phyloP scores from a whole-genome alignment of 2,888 invertebrate species.

The Blera fallax region DNA sequence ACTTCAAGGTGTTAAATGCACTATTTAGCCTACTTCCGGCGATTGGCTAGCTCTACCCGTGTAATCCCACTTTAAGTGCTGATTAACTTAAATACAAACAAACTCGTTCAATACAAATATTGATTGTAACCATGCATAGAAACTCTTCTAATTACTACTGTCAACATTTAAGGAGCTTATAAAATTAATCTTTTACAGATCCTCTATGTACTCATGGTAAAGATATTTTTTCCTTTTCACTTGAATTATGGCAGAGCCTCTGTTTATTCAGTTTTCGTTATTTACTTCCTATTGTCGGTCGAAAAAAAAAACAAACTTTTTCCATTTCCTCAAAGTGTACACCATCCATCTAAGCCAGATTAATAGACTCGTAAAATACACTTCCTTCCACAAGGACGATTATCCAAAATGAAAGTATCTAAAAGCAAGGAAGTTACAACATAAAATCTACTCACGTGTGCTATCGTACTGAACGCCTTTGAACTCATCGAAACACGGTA shows the following conservation, averaged over 20 bases:
- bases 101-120: neutral
- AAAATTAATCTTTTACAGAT: neutral
- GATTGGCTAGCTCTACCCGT: neutral
- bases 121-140: neutral
- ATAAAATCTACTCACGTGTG: slow-evolving; percentile 85
- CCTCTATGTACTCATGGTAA: neutral
- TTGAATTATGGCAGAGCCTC: neutral
- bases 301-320: neutral
- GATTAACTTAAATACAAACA: neutral
- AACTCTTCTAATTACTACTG: slow-evolving; percentile 13
- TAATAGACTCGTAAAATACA: neutral
- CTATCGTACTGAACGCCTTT: slow-evolving; percentile 90
- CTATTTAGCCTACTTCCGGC: neutral
- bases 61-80: neutral
- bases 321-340: neutral
- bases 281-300: neutral
- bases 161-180: slow-evolving; percentile 14
- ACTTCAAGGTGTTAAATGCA: neutral
- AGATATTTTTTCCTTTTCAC: neutral
- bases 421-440: neutral
- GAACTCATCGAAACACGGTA: slow-evolving; percentile 91
- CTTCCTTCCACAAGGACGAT: neutral
- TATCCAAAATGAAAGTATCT: neutral
- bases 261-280: neutral
- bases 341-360: neutral